phyloP scores from a whole-genome alignment of 2,113 vertebrate species.

The Rhadina sibilatrix region DNA sequence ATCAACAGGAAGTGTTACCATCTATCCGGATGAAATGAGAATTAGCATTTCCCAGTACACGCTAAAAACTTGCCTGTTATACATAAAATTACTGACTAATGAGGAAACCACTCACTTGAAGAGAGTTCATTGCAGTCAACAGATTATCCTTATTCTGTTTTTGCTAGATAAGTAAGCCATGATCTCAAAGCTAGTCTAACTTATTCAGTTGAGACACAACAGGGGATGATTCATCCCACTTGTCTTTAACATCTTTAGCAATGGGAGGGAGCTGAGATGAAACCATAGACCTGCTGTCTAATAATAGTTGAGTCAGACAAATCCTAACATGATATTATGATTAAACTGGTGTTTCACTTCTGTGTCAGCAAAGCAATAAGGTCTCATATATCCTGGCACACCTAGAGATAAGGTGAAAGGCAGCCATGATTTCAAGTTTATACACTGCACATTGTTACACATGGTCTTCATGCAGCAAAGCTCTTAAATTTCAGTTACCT shows the following conservation, averaged over 20 bases:
- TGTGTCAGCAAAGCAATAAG: constrained; percentile 1
- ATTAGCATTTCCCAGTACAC: not conserved
- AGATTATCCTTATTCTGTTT: not conserved
- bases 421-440: not conserved
- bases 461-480: not conserved
- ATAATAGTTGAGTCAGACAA: not conserved
- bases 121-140: not conserved
- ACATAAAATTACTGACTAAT: not conserved
- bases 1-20: not conserved
- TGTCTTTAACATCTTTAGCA: not conserved
- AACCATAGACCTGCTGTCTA: not conserved
- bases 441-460: not conserved
- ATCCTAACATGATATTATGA: not conserved
- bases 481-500: not conserved
- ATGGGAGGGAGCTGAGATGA: not conserved
- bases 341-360: not conserved
- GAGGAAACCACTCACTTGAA: not conserved
- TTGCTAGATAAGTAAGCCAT: not conserved
- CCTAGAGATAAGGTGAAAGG: not conserved
- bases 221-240: not conserved
- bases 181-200: not conserved
- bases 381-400: not conserved
- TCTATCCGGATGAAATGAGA: not conserved
- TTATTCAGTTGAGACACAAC: not conserved
- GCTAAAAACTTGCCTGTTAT: not conserved